Conservation (phyloP, 2,113 vertebrate genomes). For the Dascyllus trimaculatus region DNA sequence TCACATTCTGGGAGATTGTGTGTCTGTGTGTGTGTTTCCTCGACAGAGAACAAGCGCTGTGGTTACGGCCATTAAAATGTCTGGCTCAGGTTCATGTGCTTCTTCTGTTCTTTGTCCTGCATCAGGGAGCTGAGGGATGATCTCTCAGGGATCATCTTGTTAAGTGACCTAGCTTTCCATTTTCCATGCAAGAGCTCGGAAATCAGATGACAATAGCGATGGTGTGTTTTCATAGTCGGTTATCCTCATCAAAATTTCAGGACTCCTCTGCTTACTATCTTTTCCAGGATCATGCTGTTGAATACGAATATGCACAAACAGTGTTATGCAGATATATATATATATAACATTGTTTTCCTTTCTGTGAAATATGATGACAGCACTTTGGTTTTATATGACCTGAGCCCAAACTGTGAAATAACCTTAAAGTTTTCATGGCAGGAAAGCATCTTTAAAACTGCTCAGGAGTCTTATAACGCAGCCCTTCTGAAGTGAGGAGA, state of each 20-base stretch:
- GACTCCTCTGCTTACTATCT: background rate
- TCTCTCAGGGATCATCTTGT: slow-evolving; percentile 52
- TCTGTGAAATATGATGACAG: background rate
- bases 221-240: slow-evolving; percentile 21
- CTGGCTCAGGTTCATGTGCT: slow-evolving; percentile 53
- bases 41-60: slow-evolving; percentile 49
- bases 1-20: slow-evolving; percentile 25
- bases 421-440: background rate
- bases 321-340: background rate
- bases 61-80: slow-evolving; percentile 58
- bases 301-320: background rate
- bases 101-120: slow-evolving; percentile 57
- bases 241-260: slow-evolving; percentile 1
- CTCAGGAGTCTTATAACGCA: background rate
- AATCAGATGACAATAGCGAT: slow-evolving; percentile 18
- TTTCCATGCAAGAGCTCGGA: slow-evolving; percentile 45
- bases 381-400: background rate
- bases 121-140: slow-evolving; percentile 19
- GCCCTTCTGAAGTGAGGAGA: background rate
- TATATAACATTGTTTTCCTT: slow-evolving; percentile 9
- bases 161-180: slow-evolving; percentile 40
- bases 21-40: slow-evolving; percentile 46
- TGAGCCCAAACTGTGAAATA: slow-evolving; percentile 15
- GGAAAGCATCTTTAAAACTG: slow-evolving; percentile 2
- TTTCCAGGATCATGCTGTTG: background rate